Evolutionary conservation across 2,113 vertebrate species (phyloP).

Genomic region (Sisor rabdophorus): DNA sequence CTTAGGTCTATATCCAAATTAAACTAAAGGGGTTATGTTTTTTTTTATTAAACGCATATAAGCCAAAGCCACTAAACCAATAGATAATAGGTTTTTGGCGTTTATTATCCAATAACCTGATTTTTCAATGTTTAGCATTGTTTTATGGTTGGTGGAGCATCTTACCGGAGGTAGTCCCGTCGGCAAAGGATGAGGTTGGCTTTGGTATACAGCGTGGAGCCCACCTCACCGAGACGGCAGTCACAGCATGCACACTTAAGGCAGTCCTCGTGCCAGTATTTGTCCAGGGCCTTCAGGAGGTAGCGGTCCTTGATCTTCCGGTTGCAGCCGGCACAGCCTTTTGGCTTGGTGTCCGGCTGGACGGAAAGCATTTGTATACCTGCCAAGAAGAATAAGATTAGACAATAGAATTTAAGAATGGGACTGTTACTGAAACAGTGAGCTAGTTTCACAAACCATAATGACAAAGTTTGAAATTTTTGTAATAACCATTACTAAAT

Average conservation of each 20-base stretch:
- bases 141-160: background rate
- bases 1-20: background rate
- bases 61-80: background rate
- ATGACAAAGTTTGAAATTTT: background rate
- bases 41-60: background rate
- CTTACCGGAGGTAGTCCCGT: constrained; percentile 96
- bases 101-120: background rate
- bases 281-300: constrained; percentile 95
- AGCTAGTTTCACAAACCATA: background rate
- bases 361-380: constrained; percentile 99
- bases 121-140: background rate
- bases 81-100: background rate
- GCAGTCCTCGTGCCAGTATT: constrained; percentile 99
- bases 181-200: constrained; percentile 98
- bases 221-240: constrained; percentile 94
- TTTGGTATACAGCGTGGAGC: constrained; percentile 97
- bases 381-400: constrained; percentile 46
- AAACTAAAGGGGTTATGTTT: too few species aligned
- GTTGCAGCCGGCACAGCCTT: constrained; percentile 99
- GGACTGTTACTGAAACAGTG: background rate
- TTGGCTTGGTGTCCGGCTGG: constrained; percentile 99
- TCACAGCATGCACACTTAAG: constrained; percentile 98
- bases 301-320: constrained; percentile 99
- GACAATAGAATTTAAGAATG: background rate
- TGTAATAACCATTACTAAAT: background rate